Percentiles rank a stretch among this genome's conserved stretches.
phyloP scores from a whole-genome alignment of 2,888 invertebrate genomes.

The Didymodactylos carnosus region DNA sequence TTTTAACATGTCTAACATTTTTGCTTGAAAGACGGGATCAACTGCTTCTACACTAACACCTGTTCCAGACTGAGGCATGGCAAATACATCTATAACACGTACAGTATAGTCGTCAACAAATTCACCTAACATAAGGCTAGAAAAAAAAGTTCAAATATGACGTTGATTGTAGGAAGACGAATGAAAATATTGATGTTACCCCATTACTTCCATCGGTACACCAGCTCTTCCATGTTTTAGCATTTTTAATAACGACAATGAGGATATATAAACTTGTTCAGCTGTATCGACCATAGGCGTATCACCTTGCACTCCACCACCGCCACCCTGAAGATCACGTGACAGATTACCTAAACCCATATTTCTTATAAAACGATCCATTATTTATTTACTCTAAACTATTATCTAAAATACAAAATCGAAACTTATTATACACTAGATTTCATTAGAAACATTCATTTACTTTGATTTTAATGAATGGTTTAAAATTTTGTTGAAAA shows the following conservation, averaged over 20 bases:
- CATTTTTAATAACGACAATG: conserved; percentile 70
- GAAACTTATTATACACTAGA: no score
- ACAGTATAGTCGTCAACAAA: conserved; percentile 99
- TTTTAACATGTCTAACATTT: conserved; percentile 90
- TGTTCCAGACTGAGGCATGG: conserved; percentile 95
- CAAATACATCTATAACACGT: conserved; percentile 94
- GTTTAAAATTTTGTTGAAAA: no score
- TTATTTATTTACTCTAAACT: neutral
- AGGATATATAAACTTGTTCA: conserved; percentile 69
- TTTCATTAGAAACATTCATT: no score
- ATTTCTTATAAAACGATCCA: neutral
- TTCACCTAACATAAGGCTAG: conserved; percentile 56
- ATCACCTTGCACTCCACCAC: neutral
- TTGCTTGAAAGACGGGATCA: conserved; percentile 96
- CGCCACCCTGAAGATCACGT: neutral
- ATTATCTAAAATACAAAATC: no score
- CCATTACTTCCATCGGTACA: conserved; percentile 99
- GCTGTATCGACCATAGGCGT: conserved; percentile 54
- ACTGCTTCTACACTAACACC: conserved; percentile 98
- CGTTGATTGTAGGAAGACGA: neutral
- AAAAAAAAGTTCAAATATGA: no score
- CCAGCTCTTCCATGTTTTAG: conserved; percentile 95
- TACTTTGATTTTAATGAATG: no score
- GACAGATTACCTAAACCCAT: neutral
- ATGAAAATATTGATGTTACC: conserved; percentile 32